Base-by-base conservation (phyloP, 2,797 vertebrate genomes). In the Phataginus tetradactyla region DNA sequence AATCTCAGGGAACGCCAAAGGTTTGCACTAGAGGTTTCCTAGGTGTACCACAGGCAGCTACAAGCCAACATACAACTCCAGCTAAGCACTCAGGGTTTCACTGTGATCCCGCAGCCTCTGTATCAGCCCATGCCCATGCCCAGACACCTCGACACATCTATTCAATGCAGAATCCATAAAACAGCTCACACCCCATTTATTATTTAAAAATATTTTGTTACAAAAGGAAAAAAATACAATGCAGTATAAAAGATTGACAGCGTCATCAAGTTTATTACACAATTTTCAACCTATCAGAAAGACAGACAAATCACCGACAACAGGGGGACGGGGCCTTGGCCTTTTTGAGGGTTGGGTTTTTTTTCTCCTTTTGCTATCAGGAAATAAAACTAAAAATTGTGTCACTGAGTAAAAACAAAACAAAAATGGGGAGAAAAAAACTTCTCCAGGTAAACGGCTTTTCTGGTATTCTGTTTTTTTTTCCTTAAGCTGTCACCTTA, bases 231-330 rank as follows among this genome's bases (percentile, higher is more conserved):
- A 97, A 93, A 96, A 98, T 90, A 93, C 96, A 98, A 98, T 80
- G 18, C 98, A 92, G 17, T 98, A 74, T 99, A 99, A 99, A 99
- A 99, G 98, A 98, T 98, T 97, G 98, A 99, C 98, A 98, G 98
- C 29, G 98, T 99, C 98, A 98, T 99, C 96, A 98, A 99, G 98
- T 99, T 99, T 99, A 99, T 99, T 99, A 98, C 98, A 99, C 98
- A 99, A 98, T 98, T 98, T 98, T 94, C 98, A 99, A 98, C 98
- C 98, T 99, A 99, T 98, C 98, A 96, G 98, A 99, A 98, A 98
- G 98, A 98, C 98, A 98, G 97, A 97, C 98, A 98, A 98, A 97
- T 98, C 98, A 98, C 98, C 89, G 98, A 96, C 98, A 98, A 98
- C 98, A 97, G 96, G 98, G 98, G 98, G 97, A 97, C 77, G 95